Conservation (phyloP, 2,113 vertebrate genomes). For the Rhadina sibilatrix region DNA sequence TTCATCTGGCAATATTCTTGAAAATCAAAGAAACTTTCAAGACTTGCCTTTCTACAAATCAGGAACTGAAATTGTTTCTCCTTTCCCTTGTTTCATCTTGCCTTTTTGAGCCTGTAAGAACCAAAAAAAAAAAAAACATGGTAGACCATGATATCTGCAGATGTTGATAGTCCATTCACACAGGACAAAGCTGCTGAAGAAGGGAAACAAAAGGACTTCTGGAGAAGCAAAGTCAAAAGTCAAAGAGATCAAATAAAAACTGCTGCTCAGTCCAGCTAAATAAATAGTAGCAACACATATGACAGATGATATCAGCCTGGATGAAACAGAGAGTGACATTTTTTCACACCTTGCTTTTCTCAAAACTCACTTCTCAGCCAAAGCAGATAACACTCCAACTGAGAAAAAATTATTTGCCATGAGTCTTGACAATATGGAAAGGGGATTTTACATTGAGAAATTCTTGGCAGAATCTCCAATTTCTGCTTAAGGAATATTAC, state of each 20-base stretch:
- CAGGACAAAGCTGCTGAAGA: neutral
- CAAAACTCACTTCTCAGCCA: conserved; percentile 10
- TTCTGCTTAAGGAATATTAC: neutral
- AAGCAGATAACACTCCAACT: conserved; percentile 10
- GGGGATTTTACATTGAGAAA: neutral
- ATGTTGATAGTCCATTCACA: neutral
- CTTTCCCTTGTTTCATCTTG: neutral
- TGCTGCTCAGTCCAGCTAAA: neutral
- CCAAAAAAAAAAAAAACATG: neutral
- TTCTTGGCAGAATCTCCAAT: neutral
- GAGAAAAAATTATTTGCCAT: conserved; percentile 2
- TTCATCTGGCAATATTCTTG: neutral
- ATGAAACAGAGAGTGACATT: neutral
- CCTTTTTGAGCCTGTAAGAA: neutral
- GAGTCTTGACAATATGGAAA: neutral
- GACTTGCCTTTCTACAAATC: neutral
- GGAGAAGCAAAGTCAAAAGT: neutral
- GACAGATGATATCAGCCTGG: neutral
- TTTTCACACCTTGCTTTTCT: conserved; percentile 18
- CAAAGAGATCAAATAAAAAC: neutral
- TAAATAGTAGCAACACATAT: neutral
- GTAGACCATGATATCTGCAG: neutral
- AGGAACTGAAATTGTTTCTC: neutral
- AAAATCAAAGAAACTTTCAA: neutral
- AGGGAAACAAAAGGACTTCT: neutral